phyloP scores from a whole-genome alignment of 2,113 vertebrate species.

The Asarcornis scutulata region DNA sequence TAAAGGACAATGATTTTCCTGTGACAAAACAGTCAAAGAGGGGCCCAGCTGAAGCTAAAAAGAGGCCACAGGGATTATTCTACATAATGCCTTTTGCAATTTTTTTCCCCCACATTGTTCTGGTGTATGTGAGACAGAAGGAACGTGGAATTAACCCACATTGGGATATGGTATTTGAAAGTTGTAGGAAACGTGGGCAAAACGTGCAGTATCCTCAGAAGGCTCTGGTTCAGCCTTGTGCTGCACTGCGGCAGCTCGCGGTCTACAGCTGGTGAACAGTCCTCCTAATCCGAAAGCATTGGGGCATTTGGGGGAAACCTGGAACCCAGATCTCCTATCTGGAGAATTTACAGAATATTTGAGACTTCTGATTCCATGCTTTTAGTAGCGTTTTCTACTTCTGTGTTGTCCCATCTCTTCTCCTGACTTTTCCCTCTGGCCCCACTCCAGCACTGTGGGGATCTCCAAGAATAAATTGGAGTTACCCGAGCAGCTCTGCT shows the following conservation, averaged over 20 bases:
- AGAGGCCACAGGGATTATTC: neutral
- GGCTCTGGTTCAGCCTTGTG: neutral
- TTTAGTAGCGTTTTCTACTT: neutral
- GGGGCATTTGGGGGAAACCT: neutral
- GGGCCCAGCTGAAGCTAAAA: neutral
- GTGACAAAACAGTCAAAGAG: neutral
- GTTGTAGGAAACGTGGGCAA: neutral
- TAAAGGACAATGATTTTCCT: neutral
- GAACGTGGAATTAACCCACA: neutral
- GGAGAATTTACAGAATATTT: neutral
- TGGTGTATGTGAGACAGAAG: neutral
- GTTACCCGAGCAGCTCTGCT: neutral
- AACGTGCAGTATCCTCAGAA: neutral
- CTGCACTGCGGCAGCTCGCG: neutral
- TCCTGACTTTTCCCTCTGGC: neutral
- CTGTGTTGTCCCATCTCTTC: neutral
- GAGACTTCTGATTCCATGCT: neutral
- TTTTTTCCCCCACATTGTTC: neutral
- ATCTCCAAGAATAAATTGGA: neutral
- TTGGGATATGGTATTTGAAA: neutral
- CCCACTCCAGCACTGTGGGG: neutral
- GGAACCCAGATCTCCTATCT: neutral
- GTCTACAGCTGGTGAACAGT: rapidly evolving
- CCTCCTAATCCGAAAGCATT: rapidly evolving
- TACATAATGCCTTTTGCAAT: rapidly evolving